phyloP scores from a whole-genome alignment of 2,113 vertebrate genomes.

The Takifugu bimaculatus region DNA sequence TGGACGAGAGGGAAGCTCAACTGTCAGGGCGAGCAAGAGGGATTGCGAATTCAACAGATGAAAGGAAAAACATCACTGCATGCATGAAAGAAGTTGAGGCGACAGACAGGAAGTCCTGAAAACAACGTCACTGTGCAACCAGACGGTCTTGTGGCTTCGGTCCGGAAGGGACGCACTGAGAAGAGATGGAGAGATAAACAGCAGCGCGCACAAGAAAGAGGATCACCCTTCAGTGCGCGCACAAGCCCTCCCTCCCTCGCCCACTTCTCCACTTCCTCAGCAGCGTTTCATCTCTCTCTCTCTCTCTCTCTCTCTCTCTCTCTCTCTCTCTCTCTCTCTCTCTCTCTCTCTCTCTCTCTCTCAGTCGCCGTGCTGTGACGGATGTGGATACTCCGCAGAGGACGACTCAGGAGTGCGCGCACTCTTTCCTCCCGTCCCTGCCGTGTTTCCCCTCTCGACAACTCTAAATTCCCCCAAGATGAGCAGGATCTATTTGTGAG shows the following conservation, averaged over 20 bases:
- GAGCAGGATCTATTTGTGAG: slow-evolving; percentile 57
- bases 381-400: slow-evolving; percentile 63
- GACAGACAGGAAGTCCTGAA: slow-evolving; percentile 49
- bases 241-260: slow-evolving; percentile 29
- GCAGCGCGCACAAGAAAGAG: slow-evolving; percentile 37
- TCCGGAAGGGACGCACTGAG: slow-evolving; percentile 41
- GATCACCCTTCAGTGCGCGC: slow-evolving; percentile 49
- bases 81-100: slow-evolving; percentile 38
- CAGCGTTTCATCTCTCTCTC: slow-evolving; percentile 49
- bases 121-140: slow-evolving; percentile 47
- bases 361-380: slow-evolving; percentile 54
- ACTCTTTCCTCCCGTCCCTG: slow-evolving; percentile 54
- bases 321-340: slow-evolving; percentile 30
- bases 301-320: slow-evolving; percentile 21
- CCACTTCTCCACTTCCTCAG: slow-evolving; percentile 51
- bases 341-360: slow-evolving; percentile 27
- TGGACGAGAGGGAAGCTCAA: slow-evolving; percentile 1
- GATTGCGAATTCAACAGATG: no score
- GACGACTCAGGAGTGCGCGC: slow-evolving; percentile 58
- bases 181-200: slow-evolving; percentile 54
- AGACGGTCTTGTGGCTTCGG: slow-evolving; percentile 53
- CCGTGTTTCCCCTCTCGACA: slow-evolving; percentile 46
- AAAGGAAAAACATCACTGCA: slow-evolving; percentile 2
- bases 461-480: slow-evolving; percentile 53
- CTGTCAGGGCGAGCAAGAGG: not conserved